phyloP scores from a whole-genome alignment of 2,797 vertebrate genomes.

The Argentina silus region DNA sequence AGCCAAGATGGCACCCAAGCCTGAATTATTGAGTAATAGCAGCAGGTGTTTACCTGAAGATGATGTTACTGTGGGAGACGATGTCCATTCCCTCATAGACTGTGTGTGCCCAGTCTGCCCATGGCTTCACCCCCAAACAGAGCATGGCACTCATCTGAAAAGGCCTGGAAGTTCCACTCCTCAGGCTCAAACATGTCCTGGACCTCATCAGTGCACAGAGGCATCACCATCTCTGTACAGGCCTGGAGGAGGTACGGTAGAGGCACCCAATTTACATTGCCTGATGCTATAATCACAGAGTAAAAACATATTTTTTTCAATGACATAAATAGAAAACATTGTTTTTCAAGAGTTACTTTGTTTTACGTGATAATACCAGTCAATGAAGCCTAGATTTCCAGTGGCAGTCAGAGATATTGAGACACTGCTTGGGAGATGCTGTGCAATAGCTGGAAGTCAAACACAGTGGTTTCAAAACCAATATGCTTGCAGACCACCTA shows the following conservation, averaged over 20 bases:
- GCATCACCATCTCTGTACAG: conserved; percentile 98
- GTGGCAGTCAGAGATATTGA: conserved; percentile 89
- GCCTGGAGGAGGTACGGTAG: conserved; percentile 67
- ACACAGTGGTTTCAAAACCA: conserved; percentile 65
- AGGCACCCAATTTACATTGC: no score
- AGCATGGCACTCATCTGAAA: conserved; percentile 85
- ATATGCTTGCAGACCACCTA: conserved; percentile 90
- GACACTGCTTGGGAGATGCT: conserved; percentile 85
- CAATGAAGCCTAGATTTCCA: conserved; percentile 81
- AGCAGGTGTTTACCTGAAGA: conserved; percentile 97
- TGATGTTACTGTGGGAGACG: conserved; percentile 89
- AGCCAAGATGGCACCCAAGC: no score
- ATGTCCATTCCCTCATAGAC: conserved; percentile 92
- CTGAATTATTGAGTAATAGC: no score
- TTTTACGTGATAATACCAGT: conserved; percentile 95
- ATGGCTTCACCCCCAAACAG: conserved; percentile 87
- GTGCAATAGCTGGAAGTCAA: conserved; percentile 81
- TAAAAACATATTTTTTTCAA: not conserved
- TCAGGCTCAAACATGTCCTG: conserved; percentile 94
- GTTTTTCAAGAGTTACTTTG: not conserved
- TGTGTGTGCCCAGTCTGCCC: conserved; percentile 83
- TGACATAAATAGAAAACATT: not conserved
- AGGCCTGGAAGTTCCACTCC: conserved; percentile 85
- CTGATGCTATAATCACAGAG: no score
- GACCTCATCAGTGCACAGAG: conserved; percentile 89